phyloP scores from a whole-genome alignment of 2,888 invertebrate species.

The Plagiodera versicolora region DNA sequence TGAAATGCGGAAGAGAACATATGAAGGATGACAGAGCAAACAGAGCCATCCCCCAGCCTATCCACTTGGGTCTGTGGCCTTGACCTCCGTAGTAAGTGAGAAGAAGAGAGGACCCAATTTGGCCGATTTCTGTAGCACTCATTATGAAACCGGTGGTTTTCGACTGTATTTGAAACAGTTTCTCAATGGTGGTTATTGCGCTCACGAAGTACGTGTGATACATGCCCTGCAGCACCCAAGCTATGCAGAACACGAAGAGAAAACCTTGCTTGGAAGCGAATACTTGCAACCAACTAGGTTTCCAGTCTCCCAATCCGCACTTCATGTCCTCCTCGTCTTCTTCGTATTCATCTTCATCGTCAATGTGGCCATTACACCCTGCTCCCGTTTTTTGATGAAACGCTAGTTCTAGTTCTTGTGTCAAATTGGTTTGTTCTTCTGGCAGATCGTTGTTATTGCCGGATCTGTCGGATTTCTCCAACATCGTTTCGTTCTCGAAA shows the following conservation, averaged over 20 bases:
- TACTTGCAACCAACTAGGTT: constrained; percentile 73
- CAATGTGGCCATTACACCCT: constrained; percentile 47
- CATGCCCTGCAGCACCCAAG: constrained; percentile 88
- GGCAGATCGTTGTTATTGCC: constrained; percentile 46
- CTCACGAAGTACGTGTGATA: constrained; percentile 93
- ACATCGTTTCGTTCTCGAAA: constrained; percentile 31
- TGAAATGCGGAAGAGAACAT: constrained; percentile 84
- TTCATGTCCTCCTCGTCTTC: constrained; percentile 60
- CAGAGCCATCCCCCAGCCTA: constrained; percentile 88
- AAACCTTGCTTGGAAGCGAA: constrained; percentile 88
- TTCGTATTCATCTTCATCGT: constrained; percentile 57
- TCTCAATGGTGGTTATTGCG: constrained; percentile 91
- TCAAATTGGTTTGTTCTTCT: constrained; percentile 51
- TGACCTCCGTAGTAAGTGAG: constrained; percentile 89
- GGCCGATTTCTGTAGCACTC: constrained; percentile 91
- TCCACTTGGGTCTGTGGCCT: constrained; percentile 91
- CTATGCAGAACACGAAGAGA: constrained; percentile 83
- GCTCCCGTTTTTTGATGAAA: constrained; percentile 39
- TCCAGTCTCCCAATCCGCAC: constrained; percentile 81
- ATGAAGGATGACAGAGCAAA: constrained; percentile 84
- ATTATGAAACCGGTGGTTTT: constrained; percentile 87
- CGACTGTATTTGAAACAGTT: constrained; percentile 88
- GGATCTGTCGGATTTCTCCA: constrained; percentile 38
- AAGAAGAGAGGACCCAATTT: constrained; percentile 85
- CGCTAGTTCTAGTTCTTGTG: constrained; percentile 39